Evolutionary conservation across 2,888 invertebrate species (phyloP).

Genomic region (Lepetodrilus schrolli): DNA sequence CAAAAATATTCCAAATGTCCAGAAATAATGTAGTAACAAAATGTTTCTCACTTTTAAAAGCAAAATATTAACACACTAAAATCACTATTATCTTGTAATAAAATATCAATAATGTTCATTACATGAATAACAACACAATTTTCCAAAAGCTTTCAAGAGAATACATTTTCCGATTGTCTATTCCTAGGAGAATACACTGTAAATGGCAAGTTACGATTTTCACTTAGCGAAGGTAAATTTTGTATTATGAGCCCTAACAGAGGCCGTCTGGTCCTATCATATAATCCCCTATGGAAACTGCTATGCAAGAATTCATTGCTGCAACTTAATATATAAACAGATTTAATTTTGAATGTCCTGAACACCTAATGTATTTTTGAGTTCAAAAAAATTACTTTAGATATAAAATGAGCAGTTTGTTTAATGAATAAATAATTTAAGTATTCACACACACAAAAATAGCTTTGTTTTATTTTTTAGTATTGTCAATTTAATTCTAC

Average conservation of each 20-base stretch:
- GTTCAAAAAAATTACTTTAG: too few relatives aligned
- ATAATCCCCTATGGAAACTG: not conserved
- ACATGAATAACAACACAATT: not conserved
- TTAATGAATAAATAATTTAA: too few relatives aligned
- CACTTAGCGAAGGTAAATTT: slow-evolving; percentile 20
- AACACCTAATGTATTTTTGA: too few relatives aligned
- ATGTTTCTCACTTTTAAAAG: too few relatives aligned
- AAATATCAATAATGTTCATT: slow-evolving; percentile 1
- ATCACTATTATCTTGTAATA: not conserved
- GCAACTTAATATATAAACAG: slow-evolving; percentile 11
- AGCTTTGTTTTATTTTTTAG: too few relatives aligned
- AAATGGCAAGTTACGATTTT: slow-evolving; percentile 27
- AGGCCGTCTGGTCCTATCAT: slow-evolving; percentile 14
- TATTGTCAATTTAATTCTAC: too few relatives aligned
- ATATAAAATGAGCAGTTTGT: too few relatives aligned
- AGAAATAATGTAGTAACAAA: too few relatives aligned
- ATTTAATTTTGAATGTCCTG: too few relatives aligned
- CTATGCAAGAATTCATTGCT: slow-evolving; percentile 1
- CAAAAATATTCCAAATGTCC: too few relatives aligned
- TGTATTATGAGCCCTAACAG: slow-evolving; percentile 9
- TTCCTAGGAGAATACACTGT: not conserved
- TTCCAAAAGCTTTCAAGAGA: not conserved
- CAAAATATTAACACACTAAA: too few relatives aligned
- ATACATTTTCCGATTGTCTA: not conserved
- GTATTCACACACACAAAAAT: too few relatives aligned